These are phyloP conservation scores for Drosophila emarginata DNA, from an alignment of 2,888 invertebrate species.

Conservation along the genomic window DNA sequence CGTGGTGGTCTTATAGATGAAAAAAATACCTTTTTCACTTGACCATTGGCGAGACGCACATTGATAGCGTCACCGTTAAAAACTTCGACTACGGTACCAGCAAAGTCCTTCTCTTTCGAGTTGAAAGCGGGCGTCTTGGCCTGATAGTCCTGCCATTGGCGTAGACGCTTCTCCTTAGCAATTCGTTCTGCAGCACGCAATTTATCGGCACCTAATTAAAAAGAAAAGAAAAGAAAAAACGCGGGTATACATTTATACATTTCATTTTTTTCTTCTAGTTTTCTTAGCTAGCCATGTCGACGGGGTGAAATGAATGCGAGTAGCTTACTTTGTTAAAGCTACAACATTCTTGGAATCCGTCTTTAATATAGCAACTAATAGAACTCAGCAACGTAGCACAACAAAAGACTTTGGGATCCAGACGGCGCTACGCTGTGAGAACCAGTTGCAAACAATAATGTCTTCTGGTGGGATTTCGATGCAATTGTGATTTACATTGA, in stretches of 20 bases:
- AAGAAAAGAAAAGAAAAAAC: constrained; percentile 9
- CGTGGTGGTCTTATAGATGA: constrained; percentile 97
- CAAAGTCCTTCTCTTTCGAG: constrained; percentile 91
- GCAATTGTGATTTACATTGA: no score
- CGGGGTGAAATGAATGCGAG: constrained; percentile 82
- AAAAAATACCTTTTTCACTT: constrained; percentile 95
- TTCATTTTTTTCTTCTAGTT: no score
- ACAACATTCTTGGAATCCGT: constrained; percentile 81
- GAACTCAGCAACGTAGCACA: constrained; percentile 48
- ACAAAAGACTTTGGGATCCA: constrained; percentile 52
- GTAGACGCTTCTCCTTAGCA: constrained; percentile 93
- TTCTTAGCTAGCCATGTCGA: constrained; percentile 60
- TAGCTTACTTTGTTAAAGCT: constrained; percentile 46
- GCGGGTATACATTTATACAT: neutral
- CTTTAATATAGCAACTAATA: constrained; percentile 74
- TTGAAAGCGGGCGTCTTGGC: constrained; percentile 88
- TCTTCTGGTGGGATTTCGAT: no score
- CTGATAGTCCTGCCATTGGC: constrained; percentile 96
- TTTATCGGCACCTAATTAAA: constrained; percentile 87
- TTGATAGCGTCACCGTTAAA: constrained; percentile 96
- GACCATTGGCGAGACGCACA: constrained; percentile 90
- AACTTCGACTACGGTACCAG: constrained; percentile 93
- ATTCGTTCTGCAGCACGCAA: constrained; percentile 91
- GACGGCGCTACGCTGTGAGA: constrained; percentile 45
- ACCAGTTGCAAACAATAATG: constrained; percentile 37